Evolutionary conservation across 2,888 invertebrate genomes (phyloP), one percentile per base, ranked within the genome.

Genomic region (Invenusta paracnida): DNA sequence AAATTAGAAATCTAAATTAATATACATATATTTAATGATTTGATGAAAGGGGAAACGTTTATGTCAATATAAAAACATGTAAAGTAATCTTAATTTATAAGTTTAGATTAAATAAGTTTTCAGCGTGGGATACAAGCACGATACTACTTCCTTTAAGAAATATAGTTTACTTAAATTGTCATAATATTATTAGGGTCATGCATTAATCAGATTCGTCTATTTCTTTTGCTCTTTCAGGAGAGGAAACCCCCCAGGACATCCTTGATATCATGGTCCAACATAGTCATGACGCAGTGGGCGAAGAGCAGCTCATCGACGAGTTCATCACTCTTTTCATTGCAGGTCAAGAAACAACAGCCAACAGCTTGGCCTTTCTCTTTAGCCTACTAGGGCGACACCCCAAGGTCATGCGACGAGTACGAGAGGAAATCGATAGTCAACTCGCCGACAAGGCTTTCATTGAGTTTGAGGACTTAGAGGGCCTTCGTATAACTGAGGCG

Each of bases 261-360:
- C 66, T 86, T n/a, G 67, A 82, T 29, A 84, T 85, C 11, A 86
- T 84, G 29, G 30, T 86, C 2, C 29, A 85, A 84, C 67, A 86
- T 67, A 73, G 25, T 29, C 29, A 73, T 86, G 73, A 31, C 25
- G 13, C 0, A 28, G 30, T 85, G 0, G 0, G 25, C n/a, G 0
- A 23, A 0, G 86, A 66, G 13, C 11, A 66, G 13, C 13, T 66
- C 13, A 66, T 66, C n/a, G 66, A 66, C n/a, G 66, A 66, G n/a
- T 66, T 66, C 13, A 66, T 66, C 11, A 66, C 66, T 13, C n/a
- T 66, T 13, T 66, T 66, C 66, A 66, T 66, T 66, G 66, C 66
- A 13, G 66, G 66, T 13, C 66, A 66, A n/a, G 66, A 66, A 66
- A 66, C 66, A 66, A 13, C 66, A 13, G 66, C 66, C 13, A 66